Base-by-base conservation (phyloP, 2,113 vertebrate genomes). In the Willisornis vidua region DNA sequence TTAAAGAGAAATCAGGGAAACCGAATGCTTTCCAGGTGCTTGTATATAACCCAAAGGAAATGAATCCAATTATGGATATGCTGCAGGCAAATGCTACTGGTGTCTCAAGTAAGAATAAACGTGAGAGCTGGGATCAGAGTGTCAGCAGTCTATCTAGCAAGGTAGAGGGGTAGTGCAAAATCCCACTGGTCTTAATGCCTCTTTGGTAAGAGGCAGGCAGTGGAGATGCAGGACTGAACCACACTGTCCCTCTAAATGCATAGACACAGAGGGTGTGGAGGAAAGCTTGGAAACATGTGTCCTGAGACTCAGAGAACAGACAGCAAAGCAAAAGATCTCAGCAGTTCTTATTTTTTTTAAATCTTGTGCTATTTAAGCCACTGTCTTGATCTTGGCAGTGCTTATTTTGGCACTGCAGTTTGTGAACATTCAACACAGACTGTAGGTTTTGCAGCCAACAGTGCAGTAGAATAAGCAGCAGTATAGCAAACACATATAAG, bases 341-440 rank as follows among this genome's bases (percentile, higher is more conserved):
- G 45, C 45, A 93, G 48, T 81, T 91, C 54, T 85, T 79, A 12
- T 43, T 85, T 85, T 74, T 74, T 67, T 85, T 14, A 74, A 84
- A 81, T 72, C 72, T 65, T 81, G 85, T 63, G 39, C 92, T 90
- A 92, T 92, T 85, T 84, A 97, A 96, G 88, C 93, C 93, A 94
- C 92, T 90, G 90, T 92, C 88, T 95, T 96, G 92, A 88, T 96
- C 88, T 67, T 96, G 95, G 82, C 89, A 85, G 70, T 68, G 86
- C 84, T 97, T 94, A 61, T 75, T 95, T 93, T 97, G 94, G 96
- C 96, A 87, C 46, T 71, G 51, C 33, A 52, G 31, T 48, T 88
- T 65, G 76, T 71, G 94, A 96, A 90, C 79, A 92, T 84, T 95
- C 68, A 93, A 81, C 75, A 84, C 55, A 95, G 86, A 71, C 70